Percentiles rank a stretch among this genome's conserved stretches.
phyloP scores from a whole-genome alignment of 2,113 vertebrate genomes.

The Emydocephalus ijimae region DNA sequence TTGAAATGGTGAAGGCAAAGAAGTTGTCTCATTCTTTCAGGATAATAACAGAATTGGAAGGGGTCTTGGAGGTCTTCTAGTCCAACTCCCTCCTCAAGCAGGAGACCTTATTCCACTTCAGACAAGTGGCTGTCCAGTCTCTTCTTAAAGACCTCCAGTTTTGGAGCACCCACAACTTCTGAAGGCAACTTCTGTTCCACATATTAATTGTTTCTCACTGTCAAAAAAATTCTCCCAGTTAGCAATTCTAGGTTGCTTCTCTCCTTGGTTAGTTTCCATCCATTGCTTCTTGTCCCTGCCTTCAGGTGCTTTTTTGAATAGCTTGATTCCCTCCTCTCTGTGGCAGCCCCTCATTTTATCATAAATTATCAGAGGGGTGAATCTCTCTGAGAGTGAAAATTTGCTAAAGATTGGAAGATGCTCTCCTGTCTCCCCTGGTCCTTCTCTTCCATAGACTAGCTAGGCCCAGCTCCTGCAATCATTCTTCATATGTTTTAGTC shows the following conservation, averaged over 20 bases:
- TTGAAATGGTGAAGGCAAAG: background rate
- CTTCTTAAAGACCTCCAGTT: too few species aligned
- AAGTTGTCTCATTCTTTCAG: background rate
- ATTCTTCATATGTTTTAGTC: background rate
- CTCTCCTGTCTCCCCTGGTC: background rate
- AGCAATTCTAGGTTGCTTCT: background rate
- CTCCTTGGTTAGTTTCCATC: background rate
- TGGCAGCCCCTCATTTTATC: background rate
- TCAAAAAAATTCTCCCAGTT: background rate
- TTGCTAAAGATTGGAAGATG: background rate
- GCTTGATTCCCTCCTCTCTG: background rate
- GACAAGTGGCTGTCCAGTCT: too few species aligned
- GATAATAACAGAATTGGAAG: background rate
- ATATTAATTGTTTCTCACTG: background rate
- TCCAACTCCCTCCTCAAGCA: too few species aligned
- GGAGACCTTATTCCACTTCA: too few species aligned
- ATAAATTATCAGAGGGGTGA: too few species aligned
- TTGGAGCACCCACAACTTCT: too few species aligned
- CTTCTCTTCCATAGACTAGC: background rate
- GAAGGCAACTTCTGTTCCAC: background rate
- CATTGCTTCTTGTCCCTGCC: background rate
- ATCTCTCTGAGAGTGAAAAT: too few species aligned
- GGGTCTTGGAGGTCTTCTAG: too few species aligned
- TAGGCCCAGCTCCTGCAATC: background rate
- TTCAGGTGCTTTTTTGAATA: background rate